Evolutionary conservation across 35 echinoderm and acorn worm species (phyloP).

Genomic region (Ptychodera flava): DNA sequence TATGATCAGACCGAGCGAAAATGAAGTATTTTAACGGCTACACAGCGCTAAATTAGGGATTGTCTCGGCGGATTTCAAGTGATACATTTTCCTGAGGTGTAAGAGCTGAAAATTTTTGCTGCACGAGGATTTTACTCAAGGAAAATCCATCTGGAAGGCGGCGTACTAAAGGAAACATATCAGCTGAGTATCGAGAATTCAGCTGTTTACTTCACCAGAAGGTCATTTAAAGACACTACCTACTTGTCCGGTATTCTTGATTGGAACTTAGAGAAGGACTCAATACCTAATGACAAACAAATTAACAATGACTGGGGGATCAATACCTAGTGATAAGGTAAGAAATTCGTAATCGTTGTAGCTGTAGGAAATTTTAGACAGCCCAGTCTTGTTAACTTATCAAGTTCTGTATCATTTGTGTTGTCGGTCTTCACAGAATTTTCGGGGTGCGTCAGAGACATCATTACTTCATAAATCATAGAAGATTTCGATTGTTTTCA

Average conservation of each 20-base stretch:
- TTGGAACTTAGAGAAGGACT: not conserved
- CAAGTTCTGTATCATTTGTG: too few species aligned
- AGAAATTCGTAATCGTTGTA: too few species aligned
- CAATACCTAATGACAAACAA: not conserved
- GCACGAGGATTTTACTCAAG: too few species aligned
- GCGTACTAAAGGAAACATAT: not conserved
- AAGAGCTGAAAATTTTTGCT: too few species aligned
- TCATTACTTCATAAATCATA: too few species aligned
- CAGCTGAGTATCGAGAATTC: not conserved
- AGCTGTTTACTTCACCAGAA: not conserved
- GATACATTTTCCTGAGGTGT: too few species aligned
- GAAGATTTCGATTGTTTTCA: too few species aligned
- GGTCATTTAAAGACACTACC: not conserved
- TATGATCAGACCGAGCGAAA: not conserved
- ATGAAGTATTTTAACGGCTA: not conserved
- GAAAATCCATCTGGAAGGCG: not conserved
- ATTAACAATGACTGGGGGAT: not conserved
- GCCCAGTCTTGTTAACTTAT: too few species aligned
- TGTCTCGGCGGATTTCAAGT: not conserved
- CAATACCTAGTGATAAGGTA: not conserved
- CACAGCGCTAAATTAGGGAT: not conserved
- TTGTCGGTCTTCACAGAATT: too few species aligned
- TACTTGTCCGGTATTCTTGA: too few species aligned
- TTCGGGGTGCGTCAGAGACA: too few species aligned
- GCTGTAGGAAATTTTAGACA: too few species aligned